Evolutionary conservation across 2,797 vertebrate genomes (phyloP).

Genomic region (Ataeniobius toweri): DNA sequence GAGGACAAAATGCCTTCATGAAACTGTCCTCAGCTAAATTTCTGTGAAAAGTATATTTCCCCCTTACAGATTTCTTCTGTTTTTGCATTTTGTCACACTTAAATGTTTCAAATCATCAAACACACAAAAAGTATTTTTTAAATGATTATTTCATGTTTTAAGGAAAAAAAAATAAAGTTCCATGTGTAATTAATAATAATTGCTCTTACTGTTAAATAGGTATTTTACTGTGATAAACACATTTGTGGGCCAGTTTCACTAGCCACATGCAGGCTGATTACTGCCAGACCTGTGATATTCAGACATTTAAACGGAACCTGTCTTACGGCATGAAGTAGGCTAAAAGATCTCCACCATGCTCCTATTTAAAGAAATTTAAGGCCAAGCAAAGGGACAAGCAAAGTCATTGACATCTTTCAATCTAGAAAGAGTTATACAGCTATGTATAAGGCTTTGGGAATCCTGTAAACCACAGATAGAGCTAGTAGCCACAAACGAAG

Average conservation of each 20-base stretch:
- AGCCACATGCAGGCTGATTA: neutral
- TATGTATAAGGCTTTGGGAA: too few relatives aligned
- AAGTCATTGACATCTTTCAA: neutral
- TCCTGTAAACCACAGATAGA: too few relatives aligned
- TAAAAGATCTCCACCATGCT: neutral
- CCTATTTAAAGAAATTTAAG: neutral
- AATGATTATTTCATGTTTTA: neutral
- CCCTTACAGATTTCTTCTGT: neutral
- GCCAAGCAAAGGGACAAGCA: neutral
- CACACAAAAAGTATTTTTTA: neutral
- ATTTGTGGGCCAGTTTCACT: neutral
- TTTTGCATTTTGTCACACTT: neutral
- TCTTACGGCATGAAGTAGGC: too few relatives aligned
- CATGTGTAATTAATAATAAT: neutral
- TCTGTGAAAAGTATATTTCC: neutral
- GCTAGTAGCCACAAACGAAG: too few relatives aligned
- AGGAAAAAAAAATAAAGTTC: neutral
- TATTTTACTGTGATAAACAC: neutral
- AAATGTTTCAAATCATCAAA: neutral
- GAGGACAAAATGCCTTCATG: constrained; percentile 23
- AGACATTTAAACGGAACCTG: too few relatives aligned
- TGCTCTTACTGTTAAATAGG: neutral
- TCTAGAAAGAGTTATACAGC: too few relatives aligned
- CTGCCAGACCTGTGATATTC: too few relatives aligned
- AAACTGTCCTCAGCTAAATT: constrained; percentile 2